Evolutionary conservation across 2,113 vertebrate genomes (phyloP).

Genomic region (Eulemur rufifrons): DNA sequence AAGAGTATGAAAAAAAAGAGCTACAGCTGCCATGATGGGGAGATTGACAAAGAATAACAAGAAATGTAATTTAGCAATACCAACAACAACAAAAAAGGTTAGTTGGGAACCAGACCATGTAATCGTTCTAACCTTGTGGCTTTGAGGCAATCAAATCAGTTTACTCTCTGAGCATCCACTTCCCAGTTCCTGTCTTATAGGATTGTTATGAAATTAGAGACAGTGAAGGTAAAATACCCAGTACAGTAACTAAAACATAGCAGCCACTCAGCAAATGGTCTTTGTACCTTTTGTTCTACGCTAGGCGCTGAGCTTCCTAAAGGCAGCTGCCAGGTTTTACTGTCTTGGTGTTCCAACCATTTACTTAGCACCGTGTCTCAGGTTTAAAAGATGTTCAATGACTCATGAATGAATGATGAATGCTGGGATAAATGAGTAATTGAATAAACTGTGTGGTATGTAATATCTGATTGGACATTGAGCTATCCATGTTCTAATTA

Average conservation of each 20-base stretch:
- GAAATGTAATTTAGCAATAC: background rate
- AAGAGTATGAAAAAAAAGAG: background rate
- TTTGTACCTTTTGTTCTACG: background rate
- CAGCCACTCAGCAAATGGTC: background rate
- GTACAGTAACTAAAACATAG: background rate
- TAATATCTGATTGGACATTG: background rate
- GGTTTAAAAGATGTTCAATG: conserved; percentile 4
- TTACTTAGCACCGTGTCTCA: background rate
- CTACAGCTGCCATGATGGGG: background rate
- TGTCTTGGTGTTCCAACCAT: background rate
- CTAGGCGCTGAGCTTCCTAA: background rate
- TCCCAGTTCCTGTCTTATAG: background rate
- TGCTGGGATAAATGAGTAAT: background rate
- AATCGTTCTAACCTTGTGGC: background rate
- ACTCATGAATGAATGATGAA: background rate
- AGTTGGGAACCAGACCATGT: background rate
- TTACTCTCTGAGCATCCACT: background rate
- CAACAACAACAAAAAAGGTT: background rate
- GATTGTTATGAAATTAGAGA: background rate
- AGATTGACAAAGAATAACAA: background rate
- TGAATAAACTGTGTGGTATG: background rate
- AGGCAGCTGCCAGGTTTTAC: background rate
- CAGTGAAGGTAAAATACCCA: background rate
- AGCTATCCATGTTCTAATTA: background rate
- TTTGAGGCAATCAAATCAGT: background rate